Percentiles rank a stretch among this genome's conserved stretches.
Conservation (phyloP, 1,140 invertebrate species). For the Phthorimaea operculella region DNA sequence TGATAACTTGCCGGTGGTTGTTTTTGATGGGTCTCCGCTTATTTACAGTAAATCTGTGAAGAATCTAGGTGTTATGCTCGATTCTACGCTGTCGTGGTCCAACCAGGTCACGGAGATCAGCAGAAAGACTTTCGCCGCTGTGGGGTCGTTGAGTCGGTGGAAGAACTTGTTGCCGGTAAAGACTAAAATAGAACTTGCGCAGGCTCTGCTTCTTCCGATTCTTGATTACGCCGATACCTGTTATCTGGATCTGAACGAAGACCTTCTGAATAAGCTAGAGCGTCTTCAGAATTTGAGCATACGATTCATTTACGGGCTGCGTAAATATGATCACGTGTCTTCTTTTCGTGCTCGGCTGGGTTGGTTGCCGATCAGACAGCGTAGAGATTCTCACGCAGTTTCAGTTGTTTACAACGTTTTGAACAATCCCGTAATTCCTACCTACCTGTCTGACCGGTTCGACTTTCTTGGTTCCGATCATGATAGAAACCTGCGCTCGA, state of each 20-base stretch:
- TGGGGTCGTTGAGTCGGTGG: not conserved
- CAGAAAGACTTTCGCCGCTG: not conserved
- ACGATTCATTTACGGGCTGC: not conserved
- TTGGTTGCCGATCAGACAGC: not conserved
- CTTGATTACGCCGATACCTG: constrained; percentile 15
- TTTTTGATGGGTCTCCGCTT: not conserved
- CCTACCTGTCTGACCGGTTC: too few relatives aligned
- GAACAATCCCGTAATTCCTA: too few relatives aligned
- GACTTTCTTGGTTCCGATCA: too few relatives aligned
- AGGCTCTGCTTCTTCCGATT: constrained; percentile 12
- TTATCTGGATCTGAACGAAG: constrained; percentile 9
- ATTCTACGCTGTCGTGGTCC: constrained; percentile 3
- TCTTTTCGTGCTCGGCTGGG: not conserved
- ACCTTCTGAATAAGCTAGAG: constrained; percentile 11
- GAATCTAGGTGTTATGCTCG: not conserved
- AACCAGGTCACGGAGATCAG: constrained; percentile 3
- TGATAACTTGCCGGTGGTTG: not conserved
- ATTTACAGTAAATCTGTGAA: not conserved
- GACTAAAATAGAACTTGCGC: constrained; percentile 5
- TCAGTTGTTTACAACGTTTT: too few relatives aligned
- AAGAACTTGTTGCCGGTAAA: constrained; percentile 2
- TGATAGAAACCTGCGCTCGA: too few relatives aligned
- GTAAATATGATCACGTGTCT: not conserved
- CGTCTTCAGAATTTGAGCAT: constrained; percentile 5
- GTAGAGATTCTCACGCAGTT: not conserved